These are phyloP conservation scores for Hydraecia micacea DNA, from an alignment of 2,888 invertebrate species.

Conservation along the genomic window DNA sequence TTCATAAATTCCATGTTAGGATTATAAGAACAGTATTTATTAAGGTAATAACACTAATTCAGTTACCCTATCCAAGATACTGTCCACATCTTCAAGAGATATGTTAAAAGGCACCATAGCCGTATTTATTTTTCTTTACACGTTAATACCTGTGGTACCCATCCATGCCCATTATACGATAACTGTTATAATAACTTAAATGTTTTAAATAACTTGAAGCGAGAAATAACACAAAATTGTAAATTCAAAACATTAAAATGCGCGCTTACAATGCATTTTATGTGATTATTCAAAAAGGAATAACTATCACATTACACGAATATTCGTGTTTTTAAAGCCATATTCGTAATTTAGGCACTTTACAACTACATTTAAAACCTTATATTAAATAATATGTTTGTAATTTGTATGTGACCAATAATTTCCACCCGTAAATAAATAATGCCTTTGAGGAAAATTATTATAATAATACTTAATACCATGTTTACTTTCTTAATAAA, in stretches of 20 bases:
- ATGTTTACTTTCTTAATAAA: not conserved
- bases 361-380: not conserved
- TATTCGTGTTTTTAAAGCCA: conserved; percentile 2
- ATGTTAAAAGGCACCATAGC: conserved; percentile 7
- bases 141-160: not conserved
- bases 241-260: conserved; percentile 38
- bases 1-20: conserved; percentile 6
- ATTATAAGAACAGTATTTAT: conserved; percentile 11
- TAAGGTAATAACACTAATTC: conserved; percentile 28
- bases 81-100: not conserved
- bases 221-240: conserved; percentile 34
- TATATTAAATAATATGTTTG: not conserved
- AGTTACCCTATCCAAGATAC: conserved; percentile 8
- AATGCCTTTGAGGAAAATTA: not conserved
- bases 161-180: not conserved
- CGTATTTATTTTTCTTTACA: conserved; percentile 4
- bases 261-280: conserved; percentile 23
- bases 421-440: too few relatives aligned
- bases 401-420: not conserved
- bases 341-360: not conserved
- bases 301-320: conserved; percentile 14
- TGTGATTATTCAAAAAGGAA: conserved; percentile 31
- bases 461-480: not conserved
- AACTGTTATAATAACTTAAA: conserved; percentile 28
- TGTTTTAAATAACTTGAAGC: conserved; percentile 32